Conservation (phyloP, 1,140 invertebrate species). For the Trinorchestia longiramus region DNA sequence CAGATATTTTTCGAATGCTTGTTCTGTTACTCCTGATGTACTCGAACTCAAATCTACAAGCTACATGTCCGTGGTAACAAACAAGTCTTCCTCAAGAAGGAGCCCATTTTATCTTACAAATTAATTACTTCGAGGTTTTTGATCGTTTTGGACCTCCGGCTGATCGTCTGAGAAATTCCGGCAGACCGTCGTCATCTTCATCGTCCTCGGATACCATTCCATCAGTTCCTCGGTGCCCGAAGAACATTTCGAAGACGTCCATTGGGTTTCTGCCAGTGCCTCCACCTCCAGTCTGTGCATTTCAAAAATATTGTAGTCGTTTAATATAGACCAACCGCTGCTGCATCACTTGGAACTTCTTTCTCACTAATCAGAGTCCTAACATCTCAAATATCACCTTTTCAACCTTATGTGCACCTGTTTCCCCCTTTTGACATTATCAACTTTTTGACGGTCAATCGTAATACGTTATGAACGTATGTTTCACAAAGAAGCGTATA, state of each 20-base stretch:
- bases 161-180: neutral
- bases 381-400: neutral
- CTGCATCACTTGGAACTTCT: neutral
- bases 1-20: neutral
- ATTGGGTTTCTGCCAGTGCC: conserved; percentile 73
- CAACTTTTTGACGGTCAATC: no score
- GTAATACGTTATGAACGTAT: no score
- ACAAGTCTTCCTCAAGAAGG: neutral
- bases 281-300: conserved; percentile 62
- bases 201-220: conserved; percentile 58
- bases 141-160: neutral
- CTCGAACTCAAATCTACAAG: neutral
- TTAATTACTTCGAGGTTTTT: conserved; percentile 18
- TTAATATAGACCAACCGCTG: neutral
- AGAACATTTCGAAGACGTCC: conserved; percentile 77
- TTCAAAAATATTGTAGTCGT: neutral
- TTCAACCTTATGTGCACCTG: neutral
- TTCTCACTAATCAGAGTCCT: neutral
- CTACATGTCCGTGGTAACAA: neutral
- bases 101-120: neutral
- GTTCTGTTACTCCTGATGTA: neutral
- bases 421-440: no score
- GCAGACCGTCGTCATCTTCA: conserved; percentile 21
- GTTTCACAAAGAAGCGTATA: no score
- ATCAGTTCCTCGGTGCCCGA: conserved; percentile 69